A percentile compares a stretch with the other conserved stretches of the same genome.
Evolutionary conservation across 1,140 invertebrate genomes (phyloP).

Genomic region (Teleopsis dalmanni): DNA sequence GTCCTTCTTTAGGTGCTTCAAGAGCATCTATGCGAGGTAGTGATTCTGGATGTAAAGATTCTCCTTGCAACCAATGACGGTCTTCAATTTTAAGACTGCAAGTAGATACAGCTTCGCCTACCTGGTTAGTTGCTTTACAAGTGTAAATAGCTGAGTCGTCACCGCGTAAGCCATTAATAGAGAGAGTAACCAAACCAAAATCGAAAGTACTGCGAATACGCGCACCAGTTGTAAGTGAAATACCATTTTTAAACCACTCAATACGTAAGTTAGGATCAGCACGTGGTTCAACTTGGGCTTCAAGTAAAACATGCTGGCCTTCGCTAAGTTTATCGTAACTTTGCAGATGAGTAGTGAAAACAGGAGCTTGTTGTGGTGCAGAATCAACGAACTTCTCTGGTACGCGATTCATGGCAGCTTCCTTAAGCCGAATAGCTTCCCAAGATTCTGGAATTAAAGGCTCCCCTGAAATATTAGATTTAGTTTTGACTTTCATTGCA

Average conservation of each 20-base stretch:
- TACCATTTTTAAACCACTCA: slow-evolving; percentile 89
- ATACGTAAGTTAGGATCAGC: slow-evolving; percentile 87
- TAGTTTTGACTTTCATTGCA: slow-evolving; percentile 75
- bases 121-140: slow-evolving; percentile 82
- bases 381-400: slow-evolving; percentile 77
- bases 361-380: slow-evolving; percentile 75
- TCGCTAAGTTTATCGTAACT: slow-evolving; percentile 80
- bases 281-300: slow-evolving; percentile 92
- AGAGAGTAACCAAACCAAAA: slow-evolving; percentile 87
- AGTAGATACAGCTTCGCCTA: slow-evolving; percentile 87
- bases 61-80: slow-evolving; percentile 75
- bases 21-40: slow-evolving; percentile 77
- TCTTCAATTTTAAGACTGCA: slow-evolving; percentile 84
- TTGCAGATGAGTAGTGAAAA: slow-evolving; percentile 83
- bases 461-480: slow-evolving; percentile 70
- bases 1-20: slow-evolving; percentile 64
- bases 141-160: slow-evolving; percentile 93
- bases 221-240: slow-evolving; percentile 75
- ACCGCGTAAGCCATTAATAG: slow-evolving; percentile 74
- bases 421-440: slow-evolving; percentile 81
- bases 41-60: slow-evolving; percentile 86
- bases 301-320: slow-evolving; percentile 84
- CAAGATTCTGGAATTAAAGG: slow-evolving; percentile 78
- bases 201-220: slow-evolving; percentile 83
- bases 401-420: slow-evolving; percentile 80